Conservation (phyloP, 2,888 invertebrate species). For the Lumbricus terrestris region DNA sequence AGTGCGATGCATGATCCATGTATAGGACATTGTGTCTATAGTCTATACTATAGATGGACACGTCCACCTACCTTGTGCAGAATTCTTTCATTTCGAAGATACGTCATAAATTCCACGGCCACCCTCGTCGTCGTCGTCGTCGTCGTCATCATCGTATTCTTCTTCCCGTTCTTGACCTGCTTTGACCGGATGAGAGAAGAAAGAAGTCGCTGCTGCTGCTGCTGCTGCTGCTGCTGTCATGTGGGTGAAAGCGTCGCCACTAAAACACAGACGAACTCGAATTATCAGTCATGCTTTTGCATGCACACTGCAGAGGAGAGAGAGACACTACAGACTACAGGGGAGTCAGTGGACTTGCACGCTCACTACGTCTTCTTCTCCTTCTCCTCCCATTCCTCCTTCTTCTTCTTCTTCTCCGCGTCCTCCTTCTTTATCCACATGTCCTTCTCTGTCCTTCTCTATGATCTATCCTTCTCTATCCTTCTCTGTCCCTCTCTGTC, state of each 20-base stretch:
- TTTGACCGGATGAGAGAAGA: neutral
- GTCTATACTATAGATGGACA: neutral
- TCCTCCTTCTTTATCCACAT: neutral
- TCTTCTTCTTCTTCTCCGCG: neutral
- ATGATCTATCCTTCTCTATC: too few relatives aligned
- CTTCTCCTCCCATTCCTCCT: constrained; percentile 14
- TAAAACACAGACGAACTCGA: neutral
- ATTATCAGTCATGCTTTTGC: neutral
- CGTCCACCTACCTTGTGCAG: neutral
- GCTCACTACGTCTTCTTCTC: neutral
- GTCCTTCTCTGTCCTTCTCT: too few relatives aligned
- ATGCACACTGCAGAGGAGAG: too few relatives aligned
- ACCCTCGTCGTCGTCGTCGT: neutral
- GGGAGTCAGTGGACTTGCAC: neutral
- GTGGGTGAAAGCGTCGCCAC: neutral
- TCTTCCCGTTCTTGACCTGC: neutral
- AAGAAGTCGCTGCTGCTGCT: neutral
- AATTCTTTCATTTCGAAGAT: neutral
- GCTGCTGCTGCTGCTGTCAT: neutral
- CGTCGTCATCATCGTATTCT: neutral
- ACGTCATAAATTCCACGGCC: neutral
- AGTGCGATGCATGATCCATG: neutral
- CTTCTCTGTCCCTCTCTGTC: too few relatives aligned
- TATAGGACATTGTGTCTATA: neutral
- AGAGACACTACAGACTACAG: too few relatives aligned